phyloP scores from a whole-genome alignment of 1,140 invertebrate genomes.

The Argopecten irradians region DNA sequence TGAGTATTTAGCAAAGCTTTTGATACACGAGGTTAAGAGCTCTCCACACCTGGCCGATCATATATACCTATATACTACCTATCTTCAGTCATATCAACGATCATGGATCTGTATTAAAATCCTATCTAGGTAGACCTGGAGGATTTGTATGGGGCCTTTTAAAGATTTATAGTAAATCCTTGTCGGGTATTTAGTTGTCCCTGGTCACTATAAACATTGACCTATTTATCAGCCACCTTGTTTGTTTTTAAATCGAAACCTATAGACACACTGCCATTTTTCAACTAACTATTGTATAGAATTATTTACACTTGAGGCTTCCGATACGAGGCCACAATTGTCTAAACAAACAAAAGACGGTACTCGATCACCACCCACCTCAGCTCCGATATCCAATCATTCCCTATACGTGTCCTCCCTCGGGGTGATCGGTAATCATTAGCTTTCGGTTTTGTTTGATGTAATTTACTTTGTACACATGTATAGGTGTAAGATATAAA shows the following conservation, averaged over 20 bases:
- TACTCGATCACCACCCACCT: neutral
- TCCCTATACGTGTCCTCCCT: neutral
- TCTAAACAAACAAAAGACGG: neutral
- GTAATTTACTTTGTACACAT: neutral
- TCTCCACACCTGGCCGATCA: neutral
- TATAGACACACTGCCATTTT: conserved; percentile 1
- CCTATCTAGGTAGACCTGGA: neutral
- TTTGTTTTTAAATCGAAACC: conserved; percentile 6
- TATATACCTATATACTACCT: neutral
- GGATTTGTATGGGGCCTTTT: conserved; percentile 2
- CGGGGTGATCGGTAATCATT: neutral
- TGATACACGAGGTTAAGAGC: neutral
- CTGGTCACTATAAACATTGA: conserved; percentile 18
- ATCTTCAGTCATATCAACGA: neutral
- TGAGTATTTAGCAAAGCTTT: neutral
- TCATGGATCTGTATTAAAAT: neutral
- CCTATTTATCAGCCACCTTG: neutral
- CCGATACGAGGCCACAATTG: neutral
- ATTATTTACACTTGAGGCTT: neutral
- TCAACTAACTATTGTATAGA: conserved; percentile 15
- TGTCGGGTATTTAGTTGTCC: neutral
- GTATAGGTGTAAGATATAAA: neutral
- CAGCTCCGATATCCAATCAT: neutral
- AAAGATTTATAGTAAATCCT: neutral
- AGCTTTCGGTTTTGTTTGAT: neutral